A percentile compares a stretch with the other conserved stretches of the same genome.
These are phyloP conservation scores for Hemicrepidius hirtus DNA, from an alignment of 2,888 invertebrate species.

Conservation along the genomic window DNA sequence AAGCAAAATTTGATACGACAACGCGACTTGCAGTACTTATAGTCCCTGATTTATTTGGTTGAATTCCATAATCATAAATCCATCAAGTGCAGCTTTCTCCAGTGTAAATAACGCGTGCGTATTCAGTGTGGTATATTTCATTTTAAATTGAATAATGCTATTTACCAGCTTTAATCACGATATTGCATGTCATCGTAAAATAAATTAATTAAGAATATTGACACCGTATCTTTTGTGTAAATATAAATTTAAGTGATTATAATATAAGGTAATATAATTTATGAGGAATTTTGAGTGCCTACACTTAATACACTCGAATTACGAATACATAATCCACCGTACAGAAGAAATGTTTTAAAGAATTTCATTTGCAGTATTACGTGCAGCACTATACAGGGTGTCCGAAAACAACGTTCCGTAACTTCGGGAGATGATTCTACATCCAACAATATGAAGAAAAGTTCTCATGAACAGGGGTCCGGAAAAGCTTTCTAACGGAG, in stretches of 20 bases:
- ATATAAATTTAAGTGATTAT: constrained; percentile 22
- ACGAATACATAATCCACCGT: neutral
- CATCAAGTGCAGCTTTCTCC: constrained; percentile 46
- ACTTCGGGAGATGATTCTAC: no score
- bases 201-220: constrained; percentile 36
- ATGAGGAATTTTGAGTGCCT: neutral
- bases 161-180: constrained; percentile 41
- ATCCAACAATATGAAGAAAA: no score
- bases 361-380: constrained; percentile 18
- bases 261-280: no score
- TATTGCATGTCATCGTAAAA: constrained; percentile 34
- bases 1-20: constrained; percentile 32
- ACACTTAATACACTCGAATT: neutral
- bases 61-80: constrained; percentile 50
- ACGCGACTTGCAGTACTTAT: constrained; percentile 38
- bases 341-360: neutral
- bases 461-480: no score
- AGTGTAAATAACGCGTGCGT: constrained; percentile 46
- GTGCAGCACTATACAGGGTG: no score
- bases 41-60: constrained; percentile 43
- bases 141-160: constrained; percentile 44
- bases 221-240: constrained; percentile 15
- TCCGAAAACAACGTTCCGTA: no score
- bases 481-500: no score
- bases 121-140: constrained; percentile 40